Conservation (phyloP, 2,888 invertebrate genomes). For the Hypena proboscidalis region DNA sequence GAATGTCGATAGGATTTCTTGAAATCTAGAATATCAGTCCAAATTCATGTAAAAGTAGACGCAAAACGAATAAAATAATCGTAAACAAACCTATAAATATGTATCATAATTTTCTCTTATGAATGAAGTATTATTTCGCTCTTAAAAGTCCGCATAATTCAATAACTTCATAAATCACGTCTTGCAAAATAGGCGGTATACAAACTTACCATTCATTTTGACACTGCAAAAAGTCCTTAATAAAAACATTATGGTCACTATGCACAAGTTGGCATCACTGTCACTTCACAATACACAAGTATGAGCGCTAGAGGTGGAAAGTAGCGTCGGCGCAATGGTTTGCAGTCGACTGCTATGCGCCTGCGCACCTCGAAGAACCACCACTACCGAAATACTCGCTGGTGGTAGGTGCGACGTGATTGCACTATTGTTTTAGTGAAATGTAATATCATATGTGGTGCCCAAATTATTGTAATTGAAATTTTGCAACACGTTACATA, state of each 20-base stretch:
- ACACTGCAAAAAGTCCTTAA: constrained; percentile 66
- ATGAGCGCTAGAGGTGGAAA: constrained; percentile 47
- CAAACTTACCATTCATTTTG: constrained; percentile 72
- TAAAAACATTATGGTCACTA: constrained; percentile 56
- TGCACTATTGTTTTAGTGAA: neutral
- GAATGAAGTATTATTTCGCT: neutral
- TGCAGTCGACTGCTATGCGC: constrained; percentile 48
- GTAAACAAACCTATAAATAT: constrained; percentile 1
- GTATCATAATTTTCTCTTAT: neutral
- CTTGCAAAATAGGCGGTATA: neutral
- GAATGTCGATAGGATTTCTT: too few species aligned
- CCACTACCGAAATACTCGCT: constrained; percentile 36
- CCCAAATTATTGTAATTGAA: too few species aligned
- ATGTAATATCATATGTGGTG: too few species aligned
- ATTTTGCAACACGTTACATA: too few species aligned
- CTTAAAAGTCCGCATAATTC: neutral
- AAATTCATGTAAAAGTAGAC: neutral
- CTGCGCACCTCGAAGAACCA: constrained; percentile 24
- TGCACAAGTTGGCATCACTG: constrained; percentile 73
- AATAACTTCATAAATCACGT: neutral
- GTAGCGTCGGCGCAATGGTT: constrained; percentile 52
- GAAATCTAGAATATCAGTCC: too few species aligned
- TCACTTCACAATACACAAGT: constrained; percentile 60
- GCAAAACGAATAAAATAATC: neutral
- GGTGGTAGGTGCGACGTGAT: constrained; percentile 42